Percentiles rank a stretch among this genome's conserved stretches.
Conservation (phyloP, 1,140 invertebrate species). For the Leptoteleia sp. region DNA sequence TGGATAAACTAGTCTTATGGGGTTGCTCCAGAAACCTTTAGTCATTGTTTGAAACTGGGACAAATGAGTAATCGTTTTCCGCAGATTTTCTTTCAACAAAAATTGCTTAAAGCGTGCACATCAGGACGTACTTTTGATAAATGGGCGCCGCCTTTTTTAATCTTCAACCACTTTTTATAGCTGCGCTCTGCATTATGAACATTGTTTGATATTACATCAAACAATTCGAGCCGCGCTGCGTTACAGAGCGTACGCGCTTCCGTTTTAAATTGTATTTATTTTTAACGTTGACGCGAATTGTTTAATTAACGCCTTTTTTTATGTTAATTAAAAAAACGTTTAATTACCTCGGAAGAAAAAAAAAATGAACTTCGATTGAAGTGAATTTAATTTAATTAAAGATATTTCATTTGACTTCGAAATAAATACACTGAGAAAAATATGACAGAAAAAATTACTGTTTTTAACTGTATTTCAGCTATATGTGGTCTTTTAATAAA, state of each 20-base stretch:
- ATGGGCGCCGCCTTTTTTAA: slow-evolving; percentile 63
- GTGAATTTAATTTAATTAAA: too few relatives aligned
- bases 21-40: slow-evolving; percentile 68
- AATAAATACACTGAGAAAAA: too few relatives aligned
- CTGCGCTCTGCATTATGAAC: slow-evolving; percentile 38
- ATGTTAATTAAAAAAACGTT: too few relatives aligned
- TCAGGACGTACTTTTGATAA: slow-evolving; percentile 64
- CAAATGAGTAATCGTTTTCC: slow-evolving; percentile 72
- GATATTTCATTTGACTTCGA: too few relatives aligned
- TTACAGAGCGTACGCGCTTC: background rate
- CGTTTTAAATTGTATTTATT: slow-evolving; percentile 2
- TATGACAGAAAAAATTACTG: too few relatives aligned
- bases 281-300: too few relatives aligned
- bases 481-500: too few relatives aligned
- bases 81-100: slow-evolving; percentile 70
- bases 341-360: too few relatives aligned
- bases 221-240: slow-evolving; percentile 12
- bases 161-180: slow-evolving; percentile 61
- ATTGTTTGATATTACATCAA: slow-evolving; percentile 47
- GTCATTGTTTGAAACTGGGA: slow-evolving; percentile 72
- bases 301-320: too few relatives aligned
- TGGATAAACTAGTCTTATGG: slow-evolving; percentile 67
- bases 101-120: slow-evolving; percentile 65
- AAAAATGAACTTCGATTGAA: too few relatives aligned
- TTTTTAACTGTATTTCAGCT: too few relatives aligned